Evolutionary conservation across 1,140 invertebrate genomes (phyloP).

Genomic region (Maniola jurtina): DNA sequence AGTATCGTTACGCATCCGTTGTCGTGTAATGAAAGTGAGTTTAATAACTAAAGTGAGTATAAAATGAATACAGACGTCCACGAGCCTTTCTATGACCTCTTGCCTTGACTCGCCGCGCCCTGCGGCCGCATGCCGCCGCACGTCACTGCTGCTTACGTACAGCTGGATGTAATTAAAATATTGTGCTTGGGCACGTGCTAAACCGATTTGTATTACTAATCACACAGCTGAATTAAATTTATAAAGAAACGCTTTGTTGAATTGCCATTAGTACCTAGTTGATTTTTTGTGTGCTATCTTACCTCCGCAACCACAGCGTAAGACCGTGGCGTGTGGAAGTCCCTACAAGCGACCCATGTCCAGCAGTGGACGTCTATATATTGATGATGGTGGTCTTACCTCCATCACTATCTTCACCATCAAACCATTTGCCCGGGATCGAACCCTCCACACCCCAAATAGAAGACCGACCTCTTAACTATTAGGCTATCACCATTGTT

Average conservation of each 20-base stretch:
- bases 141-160: constrained; percentile 20
- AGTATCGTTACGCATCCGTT: background rate
- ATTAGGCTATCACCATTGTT: too few species aligned
- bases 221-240: constrained; percentile 19
- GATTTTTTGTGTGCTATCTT: background rate
- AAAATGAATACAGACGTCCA: constrained; percentile 44
- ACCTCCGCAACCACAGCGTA: too few species aligned
- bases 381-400: too few species aligned
- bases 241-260: background rate
- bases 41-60: constrained; percentile 33
- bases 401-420: too few species aligned
- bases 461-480: too few species aligned
- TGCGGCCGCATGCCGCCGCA: constrained; percentile 47
- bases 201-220: constrained; percentile 48
- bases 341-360: too few species aligned
- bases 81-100: constrained; percentile 67
- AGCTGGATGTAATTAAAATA: constrained; percentile 13
- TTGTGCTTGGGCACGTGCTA: constrained; percentile 20
- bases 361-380: too few species aligned
- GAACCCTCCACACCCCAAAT: too few species aligned
- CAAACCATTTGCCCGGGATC: too few species aligned
- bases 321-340: too few species aligned
- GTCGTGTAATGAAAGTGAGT: background rate
- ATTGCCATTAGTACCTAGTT: too few species aligned
- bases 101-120: constrained; percentile 70